phyloP scores from a whole-genome alignment of 2,797 vertebrate genomes.

The Chelon auratus region DNA sequence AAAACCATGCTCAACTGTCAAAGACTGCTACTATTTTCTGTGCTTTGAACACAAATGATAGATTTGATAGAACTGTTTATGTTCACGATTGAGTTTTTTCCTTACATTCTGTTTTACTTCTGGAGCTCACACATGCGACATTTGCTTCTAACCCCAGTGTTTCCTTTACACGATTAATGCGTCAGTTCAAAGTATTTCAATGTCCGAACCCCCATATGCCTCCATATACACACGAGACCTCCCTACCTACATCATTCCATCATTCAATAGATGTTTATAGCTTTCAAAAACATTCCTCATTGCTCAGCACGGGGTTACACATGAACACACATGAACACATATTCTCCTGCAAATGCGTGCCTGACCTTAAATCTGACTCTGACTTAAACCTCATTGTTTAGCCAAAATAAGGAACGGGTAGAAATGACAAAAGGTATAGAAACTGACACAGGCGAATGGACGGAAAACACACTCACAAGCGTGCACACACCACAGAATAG shows the following conservation, averaged over 20 bases:
- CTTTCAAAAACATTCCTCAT: background rate
- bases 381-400: background rate
- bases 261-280: background rate
- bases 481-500: background rate
- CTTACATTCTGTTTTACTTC: background rate
- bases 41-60: background rate
- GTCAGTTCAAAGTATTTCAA: background rate
- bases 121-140: background rate
- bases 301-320: background rate
- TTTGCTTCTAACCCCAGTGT: background rate
- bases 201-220: background rate
- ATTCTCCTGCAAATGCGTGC: background rate
- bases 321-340: too few species aligned
- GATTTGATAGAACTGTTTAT: background rate
- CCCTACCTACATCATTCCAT: too few species aligned
- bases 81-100: background rate
- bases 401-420: background rate
- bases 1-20: background rate
- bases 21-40: background rate
- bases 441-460: background rate
- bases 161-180: background rate
- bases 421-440: constrained; percentile 4
- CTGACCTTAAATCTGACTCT: background rate
- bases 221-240: background rate
- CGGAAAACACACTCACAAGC: background rate